These are phyloP conservation scores for Caenorhabditis sinica DNA, from an alignment of 2,888 invertebrate species.

Conservation along the genomic window DNA sequence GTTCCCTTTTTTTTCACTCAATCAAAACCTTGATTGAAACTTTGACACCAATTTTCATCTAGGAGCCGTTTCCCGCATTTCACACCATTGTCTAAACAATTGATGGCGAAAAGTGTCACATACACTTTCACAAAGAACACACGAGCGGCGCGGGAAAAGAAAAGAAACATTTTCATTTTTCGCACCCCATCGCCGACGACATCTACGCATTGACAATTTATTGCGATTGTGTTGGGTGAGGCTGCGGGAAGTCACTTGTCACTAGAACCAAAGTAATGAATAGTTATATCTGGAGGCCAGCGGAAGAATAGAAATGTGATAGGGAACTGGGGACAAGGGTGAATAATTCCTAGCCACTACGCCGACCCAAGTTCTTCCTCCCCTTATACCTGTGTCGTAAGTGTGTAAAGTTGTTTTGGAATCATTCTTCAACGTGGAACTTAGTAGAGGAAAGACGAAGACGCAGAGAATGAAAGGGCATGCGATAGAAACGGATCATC, in stretches of 20 bases:
- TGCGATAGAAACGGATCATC: slow-evolving; percentile 50
- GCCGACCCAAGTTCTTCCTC: slow-evolving; percentile 11
- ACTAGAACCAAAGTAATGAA: slow-evolving; percentile 44
- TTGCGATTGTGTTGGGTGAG: slow-evolving; percentile 52
- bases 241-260: slow-evolving; percentile 49
- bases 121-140: slow-evolving; percentile 45
- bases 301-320: slow-evolving; percentile 47
- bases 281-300: slow-evolving; percentile 31
- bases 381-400: slow-evolving; percentile 38
- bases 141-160: slow-evolving; percentile 15
- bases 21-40: not conserved
- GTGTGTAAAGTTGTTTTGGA: slow-evolving; percentile 61
- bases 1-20: not conserved
- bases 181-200: slow-evolving; percentile 45
- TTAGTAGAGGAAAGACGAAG: slow-evolving; percentile 28
- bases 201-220: slow-evolving; percentile 49
- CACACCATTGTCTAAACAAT: slow-evolving; percentile 17
- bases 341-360: slow-evolving; percentile 28
- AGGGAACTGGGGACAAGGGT: slow-evolving; percentile 21
- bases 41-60: not conserved
- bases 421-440: slow-evolving; percentile 42
- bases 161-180: slow-evolving; percentile 38
- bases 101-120: slow-evolving; percentile 31
- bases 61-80: slow-evolving; percentile 15
- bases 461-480: slow-evolving; percentile 59